Base-by-base conservation (phyloP, 2,113 vertebrate species). In the Engystomops pustulosus region DNA sequence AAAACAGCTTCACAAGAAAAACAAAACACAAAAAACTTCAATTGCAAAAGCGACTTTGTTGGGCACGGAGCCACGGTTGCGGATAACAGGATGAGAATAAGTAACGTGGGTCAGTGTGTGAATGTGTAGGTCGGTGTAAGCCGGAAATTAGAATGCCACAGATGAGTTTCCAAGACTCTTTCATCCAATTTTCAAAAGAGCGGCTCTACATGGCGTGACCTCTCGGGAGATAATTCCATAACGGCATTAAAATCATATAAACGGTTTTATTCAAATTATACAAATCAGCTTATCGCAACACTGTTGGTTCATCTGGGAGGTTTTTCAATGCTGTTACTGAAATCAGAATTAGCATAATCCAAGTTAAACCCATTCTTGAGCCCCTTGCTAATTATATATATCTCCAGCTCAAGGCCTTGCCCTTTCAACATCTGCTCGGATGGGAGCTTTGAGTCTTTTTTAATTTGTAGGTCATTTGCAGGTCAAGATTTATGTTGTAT, bases 271-370 rank as follows among this genome's bases (percentile, higher is more conserved):
- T 90, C 88, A 87, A 91, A 90, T 91, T 88, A 89, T 84, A 87
- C 10, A 1, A 85, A 90, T 88, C 86, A 87, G 89, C 88, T 92
- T 90, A 91, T 90, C 88, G 86, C 85, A 88, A 88, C 88, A 87
- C 86, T 87, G 87, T 88, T 90, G 88, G 89, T 75, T 90, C 89
- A 93, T 90, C 89, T 90, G 90, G 86, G 88, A 90, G 88, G 88
- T 85, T 89, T 89, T 85, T 88, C 85, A 89, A 83, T 86, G 88
- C 36, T 86, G 88, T 87, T 87, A 86, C 84, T 85, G 88, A 83
- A 89, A 89, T 81, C 87, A 89, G 80, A 91, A 91, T 89, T 89
- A 90, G 86, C 86, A 91, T 93, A 92, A 92, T 93, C 90, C 90
- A 91, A 81, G 88, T 88, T 62, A 92, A 92, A 89, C 87, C 87